These are phyloP conservation scores for Troilus luridus DNA, from an alignment of 2,888 invertebrate species.

Conservation along the genomic window DNA sequence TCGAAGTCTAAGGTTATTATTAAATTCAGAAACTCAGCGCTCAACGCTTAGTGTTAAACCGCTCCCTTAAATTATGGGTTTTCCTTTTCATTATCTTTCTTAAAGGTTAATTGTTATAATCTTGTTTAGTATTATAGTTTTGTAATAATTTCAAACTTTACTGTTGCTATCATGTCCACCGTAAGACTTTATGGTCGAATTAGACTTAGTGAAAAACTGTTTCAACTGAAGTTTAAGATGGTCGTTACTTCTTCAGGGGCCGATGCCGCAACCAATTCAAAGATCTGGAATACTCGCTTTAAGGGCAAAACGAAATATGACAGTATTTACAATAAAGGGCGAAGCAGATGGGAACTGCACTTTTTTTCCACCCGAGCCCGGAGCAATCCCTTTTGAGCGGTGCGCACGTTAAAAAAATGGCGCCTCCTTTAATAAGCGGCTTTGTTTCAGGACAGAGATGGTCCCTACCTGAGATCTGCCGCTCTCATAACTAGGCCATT, in stretches of 20 bases:
- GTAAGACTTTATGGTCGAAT: too few relatives aligned
- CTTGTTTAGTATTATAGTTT: too few relatives aligned
- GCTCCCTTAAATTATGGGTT: too few relatives aligned
- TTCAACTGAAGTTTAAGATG: not conserved
- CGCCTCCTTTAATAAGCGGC: slow-evolving; percentile 57
- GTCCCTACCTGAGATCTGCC: slow-evolving; percentile 12
- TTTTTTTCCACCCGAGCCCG: not conserved
- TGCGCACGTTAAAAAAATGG: slow-evolving; percentile 55
- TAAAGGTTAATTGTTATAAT: too few relatives aligned
- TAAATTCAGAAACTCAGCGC: too few relatives aligned
- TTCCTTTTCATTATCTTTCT: too few relatives aligned
- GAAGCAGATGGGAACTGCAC: slow-evolving; percentile 41
- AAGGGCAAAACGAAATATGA: not conserved
- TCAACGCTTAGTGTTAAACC: too few relatives aligned
- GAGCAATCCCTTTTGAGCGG: slow-evolving; percentile 49
- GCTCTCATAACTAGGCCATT: slow-evolving; percentile 53
- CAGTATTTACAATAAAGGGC: slow-evolving; percentile 41
- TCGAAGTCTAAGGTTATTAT: too few relatives aligned
- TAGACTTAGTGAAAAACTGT: not conserved
- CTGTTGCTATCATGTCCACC: too few relatives aligned
- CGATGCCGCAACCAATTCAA: not conserved
- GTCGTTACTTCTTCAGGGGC: not conserved
- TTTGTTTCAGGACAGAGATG: slow-evolving; percentile 35
- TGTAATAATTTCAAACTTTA: too few relatives aligned
- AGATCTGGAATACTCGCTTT: not conserved